Conservation (phyloP, 2,888 invertebrate species). For the Timema cristinae region DNA sequence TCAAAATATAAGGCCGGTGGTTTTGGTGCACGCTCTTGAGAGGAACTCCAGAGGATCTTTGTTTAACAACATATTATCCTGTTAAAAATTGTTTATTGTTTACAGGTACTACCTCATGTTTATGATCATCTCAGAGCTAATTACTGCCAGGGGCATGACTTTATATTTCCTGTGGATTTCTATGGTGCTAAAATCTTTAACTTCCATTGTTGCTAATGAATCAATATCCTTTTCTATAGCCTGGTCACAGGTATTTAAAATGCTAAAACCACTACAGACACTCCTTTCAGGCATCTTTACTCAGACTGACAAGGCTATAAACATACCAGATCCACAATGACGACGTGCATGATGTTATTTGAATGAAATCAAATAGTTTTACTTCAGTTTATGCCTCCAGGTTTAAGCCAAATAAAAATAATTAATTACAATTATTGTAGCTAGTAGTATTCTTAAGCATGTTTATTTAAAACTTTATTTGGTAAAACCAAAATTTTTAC, state of each 20-base stretch:
- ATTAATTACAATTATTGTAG: too few species aligned
- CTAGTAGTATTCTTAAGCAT: too few species aligned
- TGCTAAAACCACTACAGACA: neutral
- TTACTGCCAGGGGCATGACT: neutral
- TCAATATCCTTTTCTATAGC: neutral
- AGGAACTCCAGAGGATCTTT: neutral
- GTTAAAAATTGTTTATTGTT: neutral
- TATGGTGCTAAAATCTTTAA: neutral
- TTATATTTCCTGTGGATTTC: neutral
- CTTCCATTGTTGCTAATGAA: neutral
- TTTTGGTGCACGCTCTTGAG: neutral
- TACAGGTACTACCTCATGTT: too few species aligned
- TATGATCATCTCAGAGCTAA: neutral
- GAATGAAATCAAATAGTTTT: too few species aligned
- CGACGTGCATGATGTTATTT: too few species aligned
- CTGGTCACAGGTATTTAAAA: neutral
- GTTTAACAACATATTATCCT: neutral
- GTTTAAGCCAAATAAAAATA: too few species aligned
- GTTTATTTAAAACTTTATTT: too few species aligned
- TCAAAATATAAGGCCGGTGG: neutral
- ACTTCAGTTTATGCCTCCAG: too few species aligned
- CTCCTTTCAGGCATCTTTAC: too few species aligned
- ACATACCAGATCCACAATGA: too few species aligned
- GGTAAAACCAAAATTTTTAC: too few species aligned
- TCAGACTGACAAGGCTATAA: too few species aligned